Conservation (phyloP, 1,140 invertebrate species). For the Tribolium castaneum region DNA sequence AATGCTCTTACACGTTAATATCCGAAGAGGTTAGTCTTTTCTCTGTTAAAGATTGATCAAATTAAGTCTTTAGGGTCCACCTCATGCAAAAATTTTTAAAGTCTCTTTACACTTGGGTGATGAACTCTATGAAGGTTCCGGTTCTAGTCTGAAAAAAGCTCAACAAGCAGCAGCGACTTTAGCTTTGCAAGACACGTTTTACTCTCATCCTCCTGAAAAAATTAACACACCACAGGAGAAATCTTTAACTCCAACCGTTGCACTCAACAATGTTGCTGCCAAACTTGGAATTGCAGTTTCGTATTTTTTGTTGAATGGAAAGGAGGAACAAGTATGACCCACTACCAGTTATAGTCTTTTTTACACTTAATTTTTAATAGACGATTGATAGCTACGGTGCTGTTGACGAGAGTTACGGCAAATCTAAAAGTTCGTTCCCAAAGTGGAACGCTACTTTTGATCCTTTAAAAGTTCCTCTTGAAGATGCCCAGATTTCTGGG, state of each 20-base stretch:
- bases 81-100: slow-evolving; percentile 52
- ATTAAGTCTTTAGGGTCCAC: slow-evolving; percentile 50
- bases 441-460: slow-evolving; percentile 51
- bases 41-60: neutral
- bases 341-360: neutral
- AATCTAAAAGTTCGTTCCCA: slow-evolving; percentile 49
- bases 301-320: slow-evolving; percentile 35
- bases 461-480: slow-evolving; percentile 4
- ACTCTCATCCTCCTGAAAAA: slow-evolving; percentile 51
- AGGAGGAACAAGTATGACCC: slow-evolving; percentile 1
- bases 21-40: no score
- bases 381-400: neutral
- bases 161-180: slow-evolving; percentile 49
- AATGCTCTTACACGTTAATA: neutral
- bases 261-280: slow-evolving; percentile 56
- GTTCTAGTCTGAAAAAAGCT: slow-evolving; percentile 56
- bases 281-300: slow-evolving; percentile 54
- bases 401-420: neutral
- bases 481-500: slow-evolving; percentile 33
- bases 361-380: neutral
- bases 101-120: slow-evolving; percentile 54
- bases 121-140: slow-evolving; percentile 53
- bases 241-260: slow-evolving; percentile 52
- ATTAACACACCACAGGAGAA: slow-evolving; percentile 43
- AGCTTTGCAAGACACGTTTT: slow-evolving; percentile 54